Conservation (phyloP, 2,888 invertebrate species). For the Torymus tubicola region DNA sequence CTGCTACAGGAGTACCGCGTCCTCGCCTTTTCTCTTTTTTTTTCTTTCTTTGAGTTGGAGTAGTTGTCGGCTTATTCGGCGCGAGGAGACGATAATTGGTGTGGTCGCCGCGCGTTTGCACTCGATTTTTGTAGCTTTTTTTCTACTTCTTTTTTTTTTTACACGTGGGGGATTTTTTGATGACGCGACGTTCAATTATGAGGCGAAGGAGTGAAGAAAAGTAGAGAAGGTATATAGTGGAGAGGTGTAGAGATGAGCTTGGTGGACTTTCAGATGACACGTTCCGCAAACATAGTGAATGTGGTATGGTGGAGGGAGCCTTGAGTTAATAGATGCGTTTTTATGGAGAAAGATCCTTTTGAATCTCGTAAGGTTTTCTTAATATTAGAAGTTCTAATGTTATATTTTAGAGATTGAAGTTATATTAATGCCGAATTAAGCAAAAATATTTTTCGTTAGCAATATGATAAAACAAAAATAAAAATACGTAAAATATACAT, state of each 20-base stretch:
- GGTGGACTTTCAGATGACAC: background rate
- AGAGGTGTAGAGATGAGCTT: background rate
- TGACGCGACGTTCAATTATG: background rate
- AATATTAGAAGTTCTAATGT: no score
- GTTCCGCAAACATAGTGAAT: slow-evolving; percentile 16
- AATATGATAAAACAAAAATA: no score
- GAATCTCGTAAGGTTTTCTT: slow-evolving; percentile 14
- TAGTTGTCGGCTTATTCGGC: no score
- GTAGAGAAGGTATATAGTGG: no score
- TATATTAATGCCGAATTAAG: no score
- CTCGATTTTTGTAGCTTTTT: background rate
- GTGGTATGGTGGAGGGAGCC: background rate
- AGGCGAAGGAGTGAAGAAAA: background rate
- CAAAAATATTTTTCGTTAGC: no score
- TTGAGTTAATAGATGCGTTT: background rate
- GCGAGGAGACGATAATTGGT: background rate
- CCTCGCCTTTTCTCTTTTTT: slow-evolving; percentile 7
- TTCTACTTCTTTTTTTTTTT: background rate
- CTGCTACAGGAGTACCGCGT: no score
- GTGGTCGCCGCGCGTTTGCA: slow-evolving; percentile 11
- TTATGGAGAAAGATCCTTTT: background rate
- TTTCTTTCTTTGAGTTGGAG: background rate
- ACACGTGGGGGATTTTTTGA: background rate
- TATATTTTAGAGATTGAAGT: no score
- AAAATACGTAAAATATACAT: no score